phyloP scores from a whole-genome alignment of 2,797 vertebrate species.

The Argya squamiceps region DNA sequence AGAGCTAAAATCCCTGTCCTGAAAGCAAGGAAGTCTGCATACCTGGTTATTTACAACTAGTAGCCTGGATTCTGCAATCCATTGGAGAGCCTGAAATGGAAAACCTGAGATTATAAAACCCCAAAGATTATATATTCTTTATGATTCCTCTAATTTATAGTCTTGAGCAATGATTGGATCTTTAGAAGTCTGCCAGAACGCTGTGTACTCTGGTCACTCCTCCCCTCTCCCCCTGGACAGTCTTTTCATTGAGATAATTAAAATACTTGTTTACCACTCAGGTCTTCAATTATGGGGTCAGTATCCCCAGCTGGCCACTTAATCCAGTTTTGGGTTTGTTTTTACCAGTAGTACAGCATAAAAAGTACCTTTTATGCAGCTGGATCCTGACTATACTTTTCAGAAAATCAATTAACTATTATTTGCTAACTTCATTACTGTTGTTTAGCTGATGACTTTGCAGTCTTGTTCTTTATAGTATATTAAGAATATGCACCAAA shows the following conservation, averaged over 20 bases:
- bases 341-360: neutral
- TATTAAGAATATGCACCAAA: neutral
- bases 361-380: neutral
- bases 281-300: neutral
- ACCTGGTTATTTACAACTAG: neutral
- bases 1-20: neutral
- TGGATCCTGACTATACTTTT: neutral
- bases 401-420: slow-evolving; percentile 37
- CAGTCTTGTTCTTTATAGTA: neutral
- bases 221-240: neutral
- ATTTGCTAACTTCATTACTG: slow-evolving; percentile 6
- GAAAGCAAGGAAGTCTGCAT: neutral
- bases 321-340: slow-evolving; percentile 14
- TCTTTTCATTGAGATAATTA: slow-evolving; percentile 2
- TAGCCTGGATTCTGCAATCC: neutral
- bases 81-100: neutral
- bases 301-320: slow-evolving; percentile 16
- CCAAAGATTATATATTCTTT: neutral
- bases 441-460: neutral
- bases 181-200: neutral
- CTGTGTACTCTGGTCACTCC: neutral
- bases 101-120: neutral
- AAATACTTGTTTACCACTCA: slow-evolving; percentile 22
- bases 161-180: fast-evolving
- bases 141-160: neutral